Evolutionary conservation across 23 tunicate genomes (phyloP).

Genomic region (Oikopleura dioica): DNA sequence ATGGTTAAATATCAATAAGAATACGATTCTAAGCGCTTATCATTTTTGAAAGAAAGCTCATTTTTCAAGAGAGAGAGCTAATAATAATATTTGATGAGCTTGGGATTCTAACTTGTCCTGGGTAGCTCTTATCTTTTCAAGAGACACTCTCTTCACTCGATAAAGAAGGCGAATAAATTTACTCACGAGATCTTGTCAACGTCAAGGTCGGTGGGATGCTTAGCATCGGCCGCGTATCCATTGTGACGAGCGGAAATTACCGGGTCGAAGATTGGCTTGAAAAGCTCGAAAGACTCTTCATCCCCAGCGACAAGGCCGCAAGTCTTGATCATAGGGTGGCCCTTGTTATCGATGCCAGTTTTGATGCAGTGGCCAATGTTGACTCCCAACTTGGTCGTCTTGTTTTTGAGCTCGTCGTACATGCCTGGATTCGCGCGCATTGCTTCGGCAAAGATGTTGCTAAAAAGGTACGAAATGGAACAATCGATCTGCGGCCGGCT

Average conservation of each 20-base stretch:
- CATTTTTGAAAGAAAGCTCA: too few relatives aligned
- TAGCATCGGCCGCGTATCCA: constrained; percentile 41
- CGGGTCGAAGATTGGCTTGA: constrained; percentile 68
- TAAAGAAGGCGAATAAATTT: too few relatives aligned
- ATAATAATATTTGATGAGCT: too few relatives aligned
- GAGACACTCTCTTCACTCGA: too few relatives aligned
- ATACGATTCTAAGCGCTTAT: too few relatives aligned
- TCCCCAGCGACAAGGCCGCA: constrained; percentile 95
- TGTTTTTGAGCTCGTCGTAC: neutral
- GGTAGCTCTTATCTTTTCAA: too few relatives aligned
- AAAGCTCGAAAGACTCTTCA: constrained; percentile 71
- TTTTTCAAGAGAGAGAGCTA: too few relatives aligned
- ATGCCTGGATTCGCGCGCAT: neutral
- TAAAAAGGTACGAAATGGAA: too few relatives aligned
- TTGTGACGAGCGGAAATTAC: constrained; percentile 51
- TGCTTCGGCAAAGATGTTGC: neutral
- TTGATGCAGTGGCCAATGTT: constrained; percentile 59
- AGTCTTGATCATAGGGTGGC: constrained; percentile 60
- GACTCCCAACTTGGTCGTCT: neutral
- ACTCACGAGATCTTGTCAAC: constrained; percentile 25
- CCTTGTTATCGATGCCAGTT: constrained; percentile 81
- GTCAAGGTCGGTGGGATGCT: constrained; percentile 46
- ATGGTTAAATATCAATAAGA: too few relatives aligned
- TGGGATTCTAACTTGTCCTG: too few relatives aligned
- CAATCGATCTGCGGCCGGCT: too few relatives aligned